Evolutionary conservation across 1,140 invertebrate species (phyloP), one percentile per base, ranked within the genome.

Genomic region (Wasmannia auropunctata): DNA sequence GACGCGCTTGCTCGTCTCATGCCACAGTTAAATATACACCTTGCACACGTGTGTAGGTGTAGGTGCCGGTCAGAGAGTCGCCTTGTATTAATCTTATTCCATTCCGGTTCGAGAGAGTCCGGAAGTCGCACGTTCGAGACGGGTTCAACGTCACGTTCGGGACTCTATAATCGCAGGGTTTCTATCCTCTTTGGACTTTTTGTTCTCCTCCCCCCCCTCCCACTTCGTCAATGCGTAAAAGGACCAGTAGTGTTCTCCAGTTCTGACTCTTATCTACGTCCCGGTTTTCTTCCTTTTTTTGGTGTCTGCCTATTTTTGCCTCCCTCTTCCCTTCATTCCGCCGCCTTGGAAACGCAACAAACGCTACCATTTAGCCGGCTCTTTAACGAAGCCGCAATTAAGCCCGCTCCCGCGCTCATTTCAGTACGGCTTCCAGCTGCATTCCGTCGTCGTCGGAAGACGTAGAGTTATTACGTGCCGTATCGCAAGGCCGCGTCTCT

Each of bases 1-100:
- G 54, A 22, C 37, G 54, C 77, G 77, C 43, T 80, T 43, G 22
- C 8, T 54, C 46, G 43, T 43, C 25, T 25, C 40, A 25, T 60
- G 25, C 79, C 79, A 8, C 34, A 34, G 79, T 83, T 83, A 83
- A 83, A 83, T 83, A 83, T 83, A 83, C 79, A 83, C 67, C 54
- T 74, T 60, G 79, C 79, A 43, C 63, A 54, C 43, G 28, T 54
- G 67, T 80, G 79, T 83, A 83, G 79, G 67, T 83, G 65, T 81
- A 25, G 34, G n/a, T 34, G 51, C 37, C 14, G 14, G 79, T 25
- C 65, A 43, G 65, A 56, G 49, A 56, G 51, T 22, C 37, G 43
- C 14, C 37, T 83, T 74, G 22, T 67, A 83, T 58, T 83, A 83
- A 83, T 83, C 51, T 72, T 74, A 83, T 83, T 83, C 67, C 67